Evolutionary conservation across 92 coral and sea anemone genomes (phyloP).

Genomic region (Paragorgia papillata): DNA sequence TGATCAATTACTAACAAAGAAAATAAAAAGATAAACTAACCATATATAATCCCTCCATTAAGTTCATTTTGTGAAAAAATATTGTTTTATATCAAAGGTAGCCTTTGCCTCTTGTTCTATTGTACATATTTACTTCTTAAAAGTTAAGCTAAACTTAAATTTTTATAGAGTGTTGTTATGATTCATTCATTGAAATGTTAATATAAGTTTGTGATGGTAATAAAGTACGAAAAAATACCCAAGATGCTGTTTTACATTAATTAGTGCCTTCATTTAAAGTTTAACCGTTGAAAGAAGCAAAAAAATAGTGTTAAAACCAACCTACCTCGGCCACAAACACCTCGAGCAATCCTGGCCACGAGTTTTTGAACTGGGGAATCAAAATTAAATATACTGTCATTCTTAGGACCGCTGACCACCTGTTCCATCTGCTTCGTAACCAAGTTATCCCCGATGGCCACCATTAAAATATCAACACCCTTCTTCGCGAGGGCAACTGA

Average conservation of each 20-base stretch:
- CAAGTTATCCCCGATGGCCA: conserved; percentile 16
- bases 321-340: conserved; percentile 30
- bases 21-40: not conserved
- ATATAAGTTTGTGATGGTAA: no score
- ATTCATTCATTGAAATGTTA: no score
- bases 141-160: no score
- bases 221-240: no score
- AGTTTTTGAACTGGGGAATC: not conserved
- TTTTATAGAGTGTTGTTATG: no score
- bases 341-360: conserved; percentile 9
- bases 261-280: no score
- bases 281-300: no score
- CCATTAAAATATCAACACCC: conserved; percentile 14
- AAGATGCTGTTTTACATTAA: no score
- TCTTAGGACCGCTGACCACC: conserved; percentile 25
- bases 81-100: no score
- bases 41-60: not conserved
- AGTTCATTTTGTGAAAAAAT: no score
- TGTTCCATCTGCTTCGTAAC: conserved; percentile 1
- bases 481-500: not conserved
- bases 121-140: no score
- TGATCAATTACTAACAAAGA: conserved; percentile 13
- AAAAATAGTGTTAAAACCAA: not conserved
- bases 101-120: no score
- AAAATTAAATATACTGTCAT: conserved; percentile 13